A percentile compares a stretch with the other conserved stretches of the same genome.
Conservation (phyloP, 1,140 invertebrate genomes). For the Drosophila auraria region DNA sequence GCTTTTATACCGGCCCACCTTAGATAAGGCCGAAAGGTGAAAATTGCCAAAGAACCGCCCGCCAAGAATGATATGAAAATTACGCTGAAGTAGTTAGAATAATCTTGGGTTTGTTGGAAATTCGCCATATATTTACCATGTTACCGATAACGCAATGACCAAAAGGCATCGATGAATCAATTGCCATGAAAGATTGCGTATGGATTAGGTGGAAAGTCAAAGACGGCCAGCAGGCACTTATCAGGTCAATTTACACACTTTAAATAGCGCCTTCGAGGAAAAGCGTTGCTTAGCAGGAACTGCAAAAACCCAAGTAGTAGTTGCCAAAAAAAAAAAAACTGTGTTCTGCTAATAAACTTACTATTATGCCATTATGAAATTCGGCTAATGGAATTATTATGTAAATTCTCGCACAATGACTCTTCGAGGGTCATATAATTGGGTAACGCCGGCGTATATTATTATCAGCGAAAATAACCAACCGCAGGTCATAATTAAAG, state of each 20-base stretch:
- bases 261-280: slow-evolving; percentile 36
- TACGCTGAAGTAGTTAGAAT: slow-evolving; percentile 52
- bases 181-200: slow-evolving; percentile 54
- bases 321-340: slow-evolving; percentile 1
- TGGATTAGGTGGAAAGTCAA: slow-evolving; percentile 43
- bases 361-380: slow-evolving; percentile 46
- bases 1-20: slow-evolving; percentile 25
- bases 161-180: slow-evolving; percentile 60
- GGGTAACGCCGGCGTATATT: slow-evolving; percentile 27
- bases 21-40: slow-evolving; percentile 28
- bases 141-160: slow-evolving; percentile 28
- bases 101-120: slow-evolving; percentile 48
- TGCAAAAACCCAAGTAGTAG: slow-evolving; percentile 3
- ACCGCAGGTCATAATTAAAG: slow-evolving; percentile 52
- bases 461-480: slow-evolving; percentile 59
- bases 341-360: slow-evolving; percentile 10
- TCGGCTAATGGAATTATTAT: slow-evolving; percentile 58
- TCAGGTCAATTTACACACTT: slow-evolving; percentile 36
- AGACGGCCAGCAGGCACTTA: slow-evolving; percentile 9
- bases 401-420: slow-evolving; percentile 44
- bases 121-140: slow-evolving; percentile 35
- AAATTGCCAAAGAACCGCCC: background rate
- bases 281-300: slow-evolving; percentile 21
- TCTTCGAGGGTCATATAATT: slow-evolving; percentile 5
- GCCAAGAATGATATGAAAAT: slow-evolving; percentile 46